Evolutionary conservation across 1,140 invertebrate genomes (phyloP), one percentile per base, ranked within the genome.

Genomic region (Vanessa tameamea): DNA sequence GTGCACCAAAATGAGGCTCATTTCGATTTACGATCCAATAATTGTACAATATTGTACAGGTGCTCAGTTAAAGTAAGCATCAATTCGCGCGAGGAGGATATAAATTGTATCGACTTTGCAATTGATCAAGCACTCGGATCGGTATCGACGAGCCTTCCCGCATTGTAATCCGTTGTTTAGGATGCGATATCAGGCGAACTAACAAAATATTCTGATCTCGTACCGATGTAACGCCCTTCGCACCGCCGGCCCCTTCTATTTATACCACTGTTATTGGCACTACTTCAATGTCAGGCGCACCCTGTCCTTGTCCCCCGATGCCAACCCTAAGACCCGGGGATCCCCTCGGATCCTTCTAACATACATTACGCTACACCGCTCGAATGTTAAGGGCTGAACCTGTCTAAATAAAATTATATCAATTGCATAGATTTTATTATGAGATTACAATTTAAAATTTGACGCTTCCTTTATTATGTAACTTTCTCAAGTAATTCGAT

Each of bases 281-380:
- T 93, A 93, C 92, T 93, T 93, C 93, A 93, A 92, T 93, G 93
- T 93, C 93, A 93, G 89, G 80, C 90, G 91, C 93, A 93, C 93
- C 93, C 92, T 93, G 92, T 81, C 64, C 64, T 67, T 51, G 85
- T 88, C 88, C 89, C 85, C 85, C 85, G 76, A 7, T 57, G 81
- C 83, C 68, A 37, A 82, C 90, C 81, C 82, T 79, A 80, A 85
- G 79, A 80, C 82, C 83, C 82, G 68, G 76, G 64, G 80, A 79
- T 83, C 80, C 83, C 84, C 83, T 78, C 76, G 64, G 68, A 78
- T 83, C 83, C 84, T 82, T 82, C 80, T 76, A 75, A 84, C 85
- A 86, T 85, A 85, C 86, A 87, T 89, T 90, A 88, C 85, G 76
- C 78, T 79, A 86, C 84, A 84, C 83, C 83, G 85, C 85, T 80